Evolutionary conservation across 2,888 invertebrate species (phyloP), one percentile per base, ranked within the genome.

Genomic region (Atrina japonica): DNA sequence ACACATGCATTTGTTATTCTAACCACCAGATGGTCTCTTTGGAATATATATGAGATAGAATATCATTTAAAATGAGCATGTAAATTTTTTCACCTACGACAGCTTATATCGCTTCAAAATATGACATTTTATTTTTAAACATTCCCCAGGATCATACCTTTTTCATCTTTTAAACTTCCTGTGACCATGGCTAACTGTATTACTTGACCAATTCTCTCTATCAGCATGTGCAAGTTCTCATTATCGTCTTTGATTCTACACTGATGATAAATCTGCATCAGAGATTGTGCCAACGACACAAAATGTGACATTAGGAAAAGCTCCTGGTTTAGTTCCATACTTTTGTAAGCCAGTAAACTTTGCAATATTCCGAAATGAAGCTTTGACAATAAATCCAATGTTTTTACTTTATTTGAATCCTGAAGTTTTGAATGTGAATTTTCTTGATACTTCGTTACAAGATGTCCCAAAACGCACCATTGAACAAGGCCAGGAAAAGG

Each of bases 141-240:
- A 35, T 5, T 35, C 6, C 35, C 35, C 35, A 35, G 5, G 35
- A 35, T 11, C 25, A 23, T 56, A 56, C 56, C 56, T 40, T 56
- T 56, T 9, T 56, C 56, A 16, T 56, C 94, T 79, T 94, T 93
- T 88, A 96, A 93, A 89, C 95, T 95, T 72, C 94, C 94, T 29
- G 94, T 94, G 21, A 94, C 93, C 40, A 96, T 91, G 0, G 95
- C 94, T 16, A 96, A 94, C 90, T 96, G 96, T 0, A 96, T 93
- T 0, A 95, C 94, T 88, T 97, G 97, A 0, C 95, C 95, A 79
- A 95, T 93, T 83, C 96, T 92, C 88, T 96, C 96, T 71, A 96
- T 91, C 58, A 93, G 92, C 58, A 93, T 92, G 90, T 94, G 93
- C 0, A 87, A 81, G 81, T 93, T 92, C 27, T 77, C 76, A 16